These are phyloP conservation scores for Acleris holmiana DNA, from an alignment of 2,888 invertebrate species.

Conservation along the genomic window DNA sequence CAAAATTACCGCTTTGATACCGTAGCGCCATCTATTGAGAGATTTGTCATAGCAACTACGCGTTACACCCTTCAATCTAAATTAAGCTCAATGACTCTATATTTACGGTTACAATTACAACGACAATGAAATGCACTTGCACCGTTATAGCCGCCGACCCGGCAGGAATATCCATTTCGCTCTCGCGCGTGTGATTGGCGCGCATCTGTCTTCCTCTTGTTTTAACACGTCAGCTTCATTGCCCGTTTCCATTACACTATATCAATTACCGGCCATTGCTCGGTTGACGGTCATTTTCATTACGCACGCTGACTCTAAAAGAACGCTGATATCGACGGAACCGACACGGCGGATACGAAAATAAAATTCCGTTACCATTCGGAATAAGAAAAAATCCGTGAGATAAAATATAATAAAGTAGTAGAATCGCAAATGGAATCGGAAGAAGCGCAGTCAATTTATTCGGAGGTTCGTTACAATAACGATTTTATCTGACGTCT, in stretches of 20 bases:
- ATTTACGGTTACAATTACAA: slow-evolving; percentile 69
- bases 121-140: slow-evolving; percentile 68
- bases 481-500: slow-evolving; percentile 75
- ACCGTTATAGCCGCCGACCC: slow-evolving; percentile 59
- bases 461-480: slow-evolving; percentile 72
- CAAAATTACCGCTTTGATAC: slow-evolving; percentile 34
- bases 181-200: slow-evolving; percentile 59
- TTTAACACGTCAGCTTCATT: slow-evolving; percentile 76
- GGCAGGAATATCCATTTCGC: slow-evolving; percentile 67
- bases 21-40: slow-evolving; percentile 42
- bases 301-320: slow-evolving; percentile 40
- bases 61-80: slow-evolving; percentile 43
- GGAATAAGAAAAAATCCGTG: slow-evolving; percentile 50
- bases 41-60: slow-evolving; percentile 48
- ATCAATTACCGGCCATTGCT: slow-evolving; percentile 71
- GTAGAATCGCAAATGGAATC: slow-evolving; percentile 63
- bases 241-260: slow-evolving; percentile 82
- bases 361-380: slow-evolving; percentile 36
- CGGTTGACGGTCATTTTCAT: slow-evolving; percentile 54
- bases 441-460: slow-evolving; percentile 69
- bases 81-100: slow-evolving; percentile 59
- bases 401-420: slow-evolving; percentile 64
- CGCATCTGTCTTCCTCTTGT: slow-evolving; percentile 69
- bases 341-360: slow-evolving; percentile 9
- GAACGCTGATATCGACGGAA: slow-evolving; percentile 8